Evolutionary conservation across 2,113 vertebrate species (phyloP).

Genomic region (Irena cyanogastra): DNA sequence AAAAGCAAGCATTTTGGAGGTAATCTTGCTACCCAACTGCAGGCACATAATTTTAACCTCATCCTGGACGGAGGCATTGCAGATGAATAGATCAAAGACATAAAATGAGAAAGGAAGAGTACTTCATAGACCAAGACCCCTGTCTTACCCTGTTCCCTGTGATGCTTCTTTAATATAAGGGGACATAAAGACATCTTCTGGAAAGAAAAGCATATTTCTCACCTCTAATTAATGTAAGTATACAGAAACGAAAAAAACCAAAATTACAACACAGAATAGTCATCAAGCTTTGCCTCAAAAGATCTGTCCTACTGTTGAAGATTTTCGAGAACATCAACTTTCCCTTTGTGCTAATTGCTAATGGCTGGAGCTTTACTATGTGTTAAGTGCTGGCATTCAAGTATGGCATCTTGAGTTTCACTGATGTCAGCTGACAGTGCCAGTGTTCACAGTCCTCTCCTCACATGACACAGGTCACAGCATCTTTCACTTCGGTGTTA

Average conservation of each 20-base stretch:
- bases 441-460: neutral
- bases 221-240: neutral
- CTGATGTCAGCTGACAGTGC: neutral
- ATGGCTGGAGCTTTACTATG: neutral
- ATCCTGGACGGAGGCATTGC: neutral
- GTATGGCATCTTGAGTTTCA: neutral
- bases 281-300: neutral
- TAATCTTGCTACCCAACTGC: neutral
- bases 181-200: neutral
- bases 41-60: neutral
- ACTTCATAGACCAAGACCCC: neutral
- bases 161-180: neutral
- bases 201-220: neutral
- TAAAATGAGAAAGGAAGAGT: neutral
- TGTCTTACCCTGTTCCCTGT: neutral
- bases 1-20: neutral
- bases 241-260: neutral
- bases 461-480: neutral
- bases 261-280: neutral
- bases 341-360: neutral
- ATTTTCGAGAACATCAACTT: neutral
- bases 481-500: neutral
- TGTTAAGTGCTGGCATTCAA: neutral
- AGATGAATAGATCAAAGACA: neutral
- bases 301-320: neutral